A percentile compares a stretch with the other conserved stretches of the same genome.
These are phyloP conservation scores for Chionodraco myersi DNA, from an alignment of 2,113 vertebrate species.

Conservation along the genomic window DNA sequence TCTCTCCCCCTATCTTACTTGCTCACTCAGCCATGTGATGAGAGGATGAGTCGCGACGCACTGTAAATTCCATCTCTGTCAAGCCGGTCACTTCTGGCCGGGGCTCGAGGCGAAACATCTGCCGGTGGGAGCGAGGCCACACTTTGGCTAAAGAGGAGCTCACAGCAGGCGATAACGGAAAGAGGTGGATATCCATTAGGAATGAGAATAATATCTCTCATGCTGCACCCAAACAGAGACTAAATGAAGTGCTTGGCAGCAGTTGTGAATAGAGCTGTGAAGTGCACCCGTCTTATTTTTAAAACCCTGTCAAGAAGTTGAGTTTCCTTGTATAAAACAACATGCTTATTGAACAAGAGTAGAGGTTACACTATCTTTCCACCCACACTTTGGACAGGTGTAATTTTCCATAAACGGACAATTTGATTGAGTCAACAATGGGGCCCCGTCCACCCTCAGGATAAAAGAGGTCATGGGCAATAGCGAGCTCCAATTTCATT, in stretches of 20 bases:
- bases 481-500: slow-evolving; percentile 59
- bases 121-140: slow-evolving; percentile 47
- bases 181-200: slow-evolving; percentile 23
- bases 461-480: slow-evolving; percentile 57
- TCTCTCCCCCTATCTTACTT: slow-evolving; percentile 41
- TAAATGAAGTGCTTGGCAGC: neutral
- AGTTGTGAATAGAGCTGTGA: neutral
- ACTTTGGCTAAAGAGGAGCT: slow-evolving; percentile 24
- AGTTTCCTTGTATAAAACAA: slow-evolving; percentile 6
- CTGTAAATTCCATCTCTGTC: slow-evolving; percentile 73
- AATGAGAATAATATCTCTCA: slow-evolving; percentile 25
- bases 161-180: slow-evolving; percentile 7
- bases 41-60: slow-evolving; percentile 60
- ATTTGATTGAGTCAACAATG: slow-evolving; percentile 64
- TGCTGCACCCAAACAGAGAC: neutral
- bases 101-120: slow-evolving; percentile 72
- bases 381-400: slow-evolving; percentile 64
- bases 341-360: slow-evolving; percentile 12
- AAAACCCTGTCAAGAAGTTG: slow-evolving; percentile 3
- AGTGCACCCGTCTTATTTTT: neutral
- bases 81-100: slow-evolving; percentile 66
- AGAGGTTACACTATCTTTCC: slow-evolving; percentile 35
- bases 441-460: slow-evolving; percentile 53
- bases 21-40: slow-evolving; percentile 60
- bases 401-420: slow-evolving; percentile 58